Evolutionary conservation across 2,113 vertebrate species (phyloP), one percentile per base, ranked within the genome.

Genomic region (Brienomyrus brachyistius): DNA sequence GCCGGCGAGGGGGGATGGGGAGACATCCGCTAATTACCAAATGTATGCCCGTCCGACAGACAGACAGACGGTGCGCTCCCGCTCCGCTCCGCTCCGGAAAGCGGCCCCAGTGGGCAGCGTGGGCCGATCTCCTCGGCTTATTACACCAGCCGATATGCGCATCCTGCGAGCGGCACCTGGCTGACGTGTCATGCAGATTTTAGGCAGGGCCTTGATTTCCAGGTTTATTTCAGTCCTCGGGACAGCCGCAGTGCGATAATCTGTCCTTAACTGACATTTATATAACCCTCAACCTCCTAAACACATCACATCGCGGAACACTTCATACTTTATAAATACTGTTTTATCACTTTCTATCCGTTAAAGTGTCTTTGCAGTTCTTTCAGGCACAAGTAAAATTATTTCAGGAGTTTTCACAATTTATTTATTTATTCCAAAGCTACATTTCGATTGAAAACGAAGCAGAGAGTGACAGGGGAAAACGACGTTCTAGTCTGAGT

Each of bases 191-290:
- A 40, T 40, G 74, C 74, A 80, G 74, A 1, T 80, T 80, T 80
- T 19, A 80, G 74, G 74, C 74, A 80, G 35, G 74, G 31, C 74
- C 74, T 80, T 80, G 35, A 80, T 80, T 80, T 80, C 13, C 35
- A 80, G 74, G 74, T 80, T 80, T 80, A 80, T 80, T 80, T 80
- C 35, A 40, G 74, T 43, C 31, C 35, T 8, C 35, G 35, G 74
- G 74, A 80, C 74, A 80, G 74, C 74, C 74, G 74, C 74, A 80
- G 74, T 80, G 74, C 74, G 74, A 80, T 80, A 80, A 80, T 80
- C 74, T 80, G 74, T 80, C 74, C 74, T 80, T 43, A 80, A 40
- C 74, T 80, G 74, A 80, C 74, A 80, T 80, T 80, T 80, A 80
- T 80, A 80, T 80, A 80, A 80, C 74, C 74, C 74, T 43, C 74